Base-by-base conservation (phyloP, 2,113 vertebrate genomes). In the Myanophis thanlyinensis region DNA sequence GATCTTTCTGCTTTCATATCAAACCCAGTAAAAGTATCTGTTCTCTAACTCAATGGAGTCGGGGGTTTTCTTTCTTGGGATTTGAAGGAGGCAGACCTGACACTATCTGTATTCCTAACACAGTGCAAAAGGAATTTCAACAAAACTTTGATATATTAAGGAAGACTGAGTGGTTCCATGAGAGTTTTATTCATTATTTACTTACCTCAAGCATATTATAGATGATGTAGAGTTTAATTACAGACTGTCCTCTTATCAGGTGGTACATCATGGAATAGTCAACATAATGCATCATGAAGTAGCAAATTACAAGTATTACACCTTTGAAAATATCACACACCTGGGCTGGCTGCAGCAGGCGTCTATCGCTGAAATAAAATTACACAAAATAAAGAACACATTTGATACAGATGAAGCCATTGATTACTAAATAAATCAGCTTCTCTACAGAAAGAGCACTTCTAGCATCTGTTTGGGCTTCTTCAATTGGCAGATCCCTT, bases 191-290 rank as follows among this genome's bases (percentile, higher is more conserved):
- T 95, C 59, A 20, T 53, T 49, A 56, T 23, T 53, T 85, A 87
- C 92, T 96, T 97, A 99, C 99, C 99, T 99, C 99, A n/a, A 99
- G 97, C 99, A 99, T 99, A 97, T 99, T 99, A 98, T 99, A 99
- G 98, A 99, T 99, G 97, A 99, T 98, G 96, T 99, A 99, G 95
- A 99, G 99, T 95, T 99, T 99, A 98, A 99, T 99, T 97, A 99
- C 99, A 1, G 99, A 99, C 97, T 99, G 99, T 30, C 99, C 99
- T 93, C 99, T 97, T 97, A 99, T 99, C 95, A 99, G 97, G 97
- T 99, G 99, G 95, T 99, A 99, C 98, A 99, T 99, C 99, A 99
- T 99, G 96, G 99, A 98, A 96, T 99, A 99, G 97, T 99, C 99
- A 44, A 99, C 98, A 35, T 99, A 99, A 96, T 99, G 98, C 98